A percentile compares a stretch with the other conserved stretches of the same genome.
Evolutionary conservation across 2,888 invertebrate species (phyloP).

Genomic region (Petrophora chlorosata): DNA sequence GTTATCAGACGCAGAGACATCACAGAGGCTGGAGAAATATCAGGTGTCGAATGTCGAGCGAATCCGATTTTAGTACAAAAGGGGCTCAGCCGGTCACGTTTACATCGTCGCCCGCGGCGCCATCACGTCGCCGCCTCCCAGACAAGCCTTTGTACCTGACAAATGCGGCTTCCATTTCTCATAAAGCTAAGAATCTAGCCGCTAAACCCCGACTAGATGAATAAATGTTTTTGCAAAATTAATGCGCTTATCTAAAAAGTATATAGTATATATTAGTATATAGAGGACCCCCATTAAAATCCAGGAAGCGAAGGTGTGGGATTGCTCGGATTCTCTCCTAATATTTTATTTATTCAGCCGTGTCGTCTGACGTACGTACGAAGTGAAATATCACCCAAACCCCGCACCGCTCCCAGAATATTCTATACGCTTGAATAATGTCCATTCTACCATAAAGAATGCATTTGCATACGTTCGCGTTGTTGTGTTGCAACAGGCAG

Average conservation of each 20-base stretch:
- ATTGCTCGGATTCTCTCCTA: conserved; percentile 48
- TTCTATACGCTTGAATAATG: conserved; percentile 70
- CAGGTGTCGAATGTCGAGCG: conserved; percentile 36
- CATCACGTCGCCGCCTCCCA: conserved; percentile 52
- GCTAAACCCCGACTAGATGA: conserved; percentile 25
- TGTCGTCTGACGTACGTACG: conserved; percentile 48
- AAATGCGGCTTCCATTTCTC: conserved; percentile 52
- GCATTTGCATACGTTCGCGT: conserved; percentile 65
- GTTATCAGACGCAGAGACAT: conserved; percentile 21
- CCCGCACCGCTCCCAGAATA: conserved; percentile 56
- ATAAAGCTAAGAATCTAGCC: conserved; percentile 43
- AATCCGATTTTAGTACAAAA: conserved; percentile 42
- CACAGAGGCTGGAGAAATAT: conserved; percentile 19
- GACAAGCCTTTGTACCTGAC: conserved; percentile 59
- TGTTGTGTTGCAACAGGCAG: conserved; percentile 56
- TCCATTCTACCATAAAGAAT: conserved; percentile 65
- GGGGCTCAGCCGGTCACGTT: conserved; percentile 43
- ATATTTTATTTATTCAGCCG: conserved; percentile 65
- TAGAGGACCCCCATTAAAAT: conserved; percentile 36
- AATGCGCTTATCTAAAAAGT: conserved; percentile 35
- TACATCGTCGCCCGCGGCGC: conserved; percentile 57
- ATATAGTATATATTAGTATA: too few relatives aligned
- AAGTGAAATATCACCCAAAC: conserved; percentile 60
- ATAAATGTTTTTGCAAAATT: conserved; percentile 38
- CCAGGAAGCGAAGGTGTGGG: conserved; percentile 40